A percentile compares a stretch with the other conserved stretches of the same genome.
phyloP scores from a whole-genome alignment of 2,113 vertebrate species.

The Upupa epops region DNA sequence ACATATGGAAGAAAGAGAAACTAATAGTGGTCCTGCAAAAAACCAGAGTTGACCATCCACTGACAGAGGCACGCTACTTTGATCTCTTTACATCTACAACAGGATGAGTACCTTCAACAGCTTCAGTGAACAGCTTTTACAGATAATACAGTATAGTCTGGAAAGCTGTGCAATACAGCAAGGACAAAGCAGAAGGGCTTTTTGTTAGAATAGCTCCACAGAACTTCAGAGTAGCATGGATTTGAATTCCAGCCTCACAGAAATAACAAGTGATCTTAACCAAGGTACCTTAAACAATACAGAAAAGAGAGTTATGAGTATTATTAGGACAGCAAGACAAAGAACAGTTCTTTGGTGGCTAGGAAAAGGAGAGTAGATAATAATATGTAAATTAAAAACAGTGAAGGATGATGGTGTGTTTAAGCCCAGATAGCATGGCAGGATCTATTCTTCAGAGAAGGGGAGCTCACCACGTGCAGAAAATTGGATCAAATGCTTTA shows the following conservation, averaged over 20 bases:
- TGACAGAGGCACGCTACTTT: background rate
- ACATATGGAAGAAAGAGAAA: background rate
- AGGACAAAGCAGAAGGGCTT: accelerated
- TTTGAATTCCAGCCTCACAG: background rate
- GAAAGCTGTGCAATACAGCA: background rate
- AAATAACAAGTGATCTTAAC: background rate
- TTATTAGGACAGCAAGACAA: background rate
- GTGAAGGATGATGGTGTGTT: background rate
- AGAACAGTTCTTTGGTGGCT: background rate
- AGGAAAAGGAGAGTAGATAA: background rate
- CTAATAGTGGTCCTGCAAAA: background rate
- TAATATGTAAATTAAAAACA: background rate
- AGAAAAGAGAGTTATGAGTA: background rate
- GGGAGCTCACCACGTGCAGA: background rate
- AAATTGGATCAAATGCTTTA: background rate
- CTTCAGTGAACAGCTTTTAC: background rate
- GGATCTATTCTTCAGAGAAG: background rate
- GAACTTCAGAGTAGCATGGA: background rate
- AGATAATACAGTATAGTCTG: background rate
- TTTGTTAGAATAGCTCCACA: background rate
- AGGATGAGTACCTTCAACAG: background rate
- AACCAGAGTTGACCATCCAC: accelerated
- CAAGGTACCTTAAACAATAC: background rate
- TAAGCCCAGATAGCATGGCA: background rate
- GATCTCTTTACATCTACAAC: background rate